Conservation (phyloP, 2,797 vertebrate genomes). For the Protonibea diacanthus region DNA sequence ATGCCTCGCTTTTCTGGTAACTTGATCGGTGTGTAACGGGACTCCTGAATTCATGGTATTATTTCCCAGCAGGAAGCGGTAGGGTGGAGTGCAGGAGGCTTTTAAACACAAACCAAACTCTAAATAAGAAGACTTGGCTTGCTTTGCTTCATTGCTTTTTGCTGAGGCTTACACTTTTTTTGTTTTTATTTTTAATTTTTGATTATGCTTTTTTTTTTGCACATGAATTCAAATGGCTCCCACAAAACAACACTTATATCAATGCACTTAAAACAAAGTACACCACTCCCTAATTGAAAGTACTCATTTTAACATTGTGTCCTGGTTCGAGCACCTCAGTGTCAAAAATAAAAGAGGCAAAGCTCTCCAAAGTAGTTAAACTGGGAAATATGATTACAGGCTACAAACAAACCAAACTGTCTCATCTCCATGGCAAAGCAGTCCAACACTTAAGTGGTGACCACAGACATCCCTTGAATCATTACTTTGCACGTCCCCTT, state of each 20-base stretch:
- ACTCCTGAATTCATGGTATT: conserved; percentile 20
- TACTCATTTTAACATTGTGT: too few relatives aligned
- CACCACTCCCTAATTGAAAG: too few relatives aligned
- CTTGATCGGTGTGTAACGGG: conserved; percentile 31
- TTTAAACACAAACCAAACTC: conserved; percentile 18
- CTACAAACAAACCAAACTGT: too few relatives aligned
- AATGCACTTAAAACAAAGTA: too few relatives aligned
- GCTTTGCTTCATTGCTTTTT: background rate
- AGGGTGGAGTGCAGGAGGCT: conserved; percentile 13
- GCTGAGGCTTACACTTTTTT: background rate
- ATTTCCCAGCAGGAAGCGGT: conserved; percentile 16
- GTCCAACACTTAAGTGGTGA: too few relatives aligned
- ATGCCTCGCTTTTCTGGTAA: conserved; percentile 1
- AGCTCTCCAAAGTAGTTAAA: too few relatives aligned
- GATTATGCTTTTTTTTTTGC: background rate
- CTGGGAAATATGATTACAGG: too few relatives aligned
- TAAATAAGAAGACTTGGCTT: conserved; percentile 1
- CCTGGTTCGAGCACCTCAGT: too few relatives aligned
- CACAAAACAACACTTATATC: background rate
- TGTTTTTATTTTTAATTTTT: background rate
- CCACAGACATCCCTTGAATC: too few relatives aligned
- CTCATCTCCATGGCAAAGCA: too few relatives aligned
- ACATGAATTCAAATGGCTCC: background rate
- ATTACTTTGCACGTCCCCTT: too few relatives aligned
- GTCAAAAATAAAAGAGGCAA: too few relatives aligned